Evolutionary conservation across 2,888 invertebrate genomes (phyloP).

Genomic region (Sesamia inferens): DNA sequence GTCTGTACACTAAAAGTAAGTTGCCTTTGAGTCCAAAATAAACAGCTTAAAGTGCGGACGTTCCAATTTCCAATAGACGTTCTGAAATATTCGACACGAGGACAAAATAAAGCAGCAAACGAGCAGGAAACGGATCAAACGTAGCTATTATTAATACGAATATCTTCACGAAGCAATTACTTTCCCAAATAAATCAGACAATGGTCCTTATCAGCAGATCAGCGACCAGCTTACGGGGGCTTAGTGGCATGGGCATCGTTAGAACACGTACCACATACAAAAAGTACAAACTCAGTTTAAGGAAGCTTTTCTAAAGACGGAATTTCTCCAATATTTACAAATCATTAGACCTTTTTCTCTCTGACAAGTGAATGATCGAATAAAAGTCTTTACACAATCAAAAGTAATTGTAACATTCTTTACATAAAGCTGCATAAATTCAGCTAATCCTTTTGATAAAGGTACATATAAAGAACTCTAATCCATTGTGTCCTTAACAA

Average conservation of each 20-base stretch:
- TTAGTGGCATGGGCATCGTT: slow-evolving; percentile 64
- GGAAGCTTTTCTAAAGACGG: slow-evolving; percentile 20
- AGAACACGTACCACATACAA: slow-evolving; percentile 49
- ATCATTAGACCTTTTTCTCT: slow-evolving; percentile 48
- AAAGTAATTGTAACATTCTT: slow-evolving; percentile 25
- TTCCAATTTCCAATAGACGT: slow-evolving; percentile 21
- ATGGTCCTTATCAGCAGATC: slow-evolving; percentile 63
- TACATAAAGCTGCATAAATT: slow-evolving; percentile 24
- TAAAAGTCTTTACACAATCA: slow-evolving; percentile 18
- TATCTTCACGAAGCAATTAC: slow-evolving; percentile 49
- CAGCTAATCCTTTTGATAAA: slow-evolving; percentile 22
- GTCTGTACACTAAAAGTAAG: slow-evolving; percentile 23
- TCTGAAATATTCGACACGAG: slow-evolving; percentile 8
- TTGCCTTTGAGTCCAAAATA: slow-evolving; percentile 37
- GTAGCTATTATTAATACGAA: slow-evolving; percentile 38
- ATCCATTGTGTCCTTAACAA: slow-evolving; percentile 12
- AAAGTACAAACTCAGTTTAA: slow-evolving; percentile 42
- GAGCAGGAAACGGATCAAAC: slow-evolving; percentile 36
- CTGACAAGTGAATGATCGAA: slow-evolving; percentile 26
- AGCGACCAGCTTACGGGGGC: slow-evolving; percentile 61
- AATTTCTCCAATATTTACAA: slow-evolving; percentile 44
- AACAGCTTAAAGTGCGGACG: slow-evolving; percentile 19
- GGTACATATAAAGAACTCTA: slow-evolving; percentile 27
- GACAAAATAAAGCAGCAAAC: slow-evolving; percentile 24
- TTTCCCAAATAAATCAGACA: slow-evolving; percentile 53